A percentile compares a stretch with the other conserved stretches of the same genome.
Evolutionary conservation across 2,888 invertebrate species (phyloP).

Genomic region (Petrolisthes manimaculis): DNA sequence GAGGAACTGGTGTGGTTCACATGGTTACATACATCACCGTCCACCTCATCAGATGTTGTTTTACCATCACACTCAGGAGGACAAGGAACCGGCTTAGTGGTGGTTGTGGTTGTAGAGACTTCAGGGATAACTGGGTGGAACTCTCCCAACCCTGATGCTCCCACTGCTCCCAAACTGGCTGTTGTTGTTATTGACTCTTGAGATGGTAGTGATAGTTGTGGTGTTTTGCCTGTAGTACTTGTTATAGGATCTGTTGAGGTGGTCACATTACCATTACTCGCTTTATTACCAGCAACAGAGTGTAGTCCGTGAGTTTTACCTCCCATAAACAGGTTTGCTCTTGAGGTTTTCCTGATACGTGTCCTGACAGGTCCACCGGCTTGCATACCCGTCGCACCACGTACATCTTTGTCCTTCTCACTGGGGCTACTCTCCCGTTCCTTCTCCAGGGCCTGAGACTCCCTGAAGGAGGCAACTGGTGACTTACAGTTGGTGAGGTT

Average conservation of each 20-base stretch:
- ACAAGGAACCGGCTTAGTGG: conserved; percentile 15
- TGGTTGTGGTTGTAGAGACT: not conserved
- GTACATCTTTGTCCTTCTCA: conserved; percentile 43
- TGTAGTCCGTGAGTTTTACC: conserved; percentile 23
- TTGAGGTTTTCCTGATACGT: conserved; percentile 53
- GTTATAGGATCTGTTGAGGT: conserved; percentile 10
- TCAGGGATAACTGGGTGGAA: conserved; percentile 12
- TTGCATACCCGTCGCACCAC: conserved; percentile 48
- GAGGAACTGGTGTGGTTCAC: conserved; percentile 52
- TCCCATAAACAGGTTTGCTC: conserved; percentile 53
- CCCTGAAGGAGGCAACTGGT: conserved; percentile 19
- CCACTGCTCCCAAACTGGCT: not conserved
- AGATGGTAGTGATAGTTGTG: conserved; percentile 22
- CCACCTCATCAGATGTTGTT: not conserved
- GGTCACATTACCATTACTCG: conserved; percentile 10
- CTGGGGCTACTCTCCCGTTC: conserved; percentile 31
- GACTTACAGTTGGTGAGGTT: conserved; percentile 28
- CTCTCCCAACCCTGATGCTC: conserved; percentile 8
- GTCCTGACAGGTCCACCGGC: conserved; percentile 56
- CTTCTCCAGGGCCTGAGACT: conserved; percentile 36
- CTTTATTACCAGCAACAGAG: conserved; percentile 22
- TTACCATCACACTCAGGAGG: conserved; percentile 22
- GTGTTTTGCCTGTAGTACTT: conserved; percentile 23
- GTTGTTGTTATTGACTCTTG: conserved; percentile 23
- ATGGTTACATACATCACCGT: conserved; percentile 52